Base-by-base conservation (phyloP, 2,113 vertebrate genomes). In the Takifugu bimaculatus region DNA sequence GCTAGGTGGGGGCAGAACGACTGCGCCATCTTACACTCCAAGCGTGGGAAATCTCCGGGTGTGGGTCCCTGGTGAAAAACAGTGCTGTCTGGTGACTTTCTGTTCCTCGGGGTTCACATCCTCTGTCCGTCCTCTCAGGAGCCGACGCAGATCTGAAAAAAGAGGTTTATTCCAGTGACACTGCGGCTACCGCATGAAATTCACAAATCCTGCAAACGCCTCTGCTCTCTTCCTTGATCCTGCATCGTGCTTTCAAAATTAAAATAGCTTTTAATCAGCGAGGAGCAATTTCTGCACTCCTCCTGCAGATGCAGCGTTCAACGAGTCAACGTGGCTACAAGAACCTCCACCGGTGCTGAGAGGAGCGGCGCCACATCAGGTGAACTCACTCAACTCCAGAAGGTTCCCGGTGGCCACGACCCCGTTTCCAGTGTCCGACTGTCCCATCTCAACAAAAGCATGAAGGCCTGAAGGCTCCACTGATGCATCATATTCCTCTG, bases 1-100 rank as follows among this genome's bases (percentile, higher is more conserved):
- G 15, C n/a, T 66, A 72, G n/a, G 55, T 68, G 47, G 54, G 60
- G 60, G 43, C 10, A 39, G 29, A 50, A 45, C 12, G 25, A 25
- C n/a, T 3, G 13, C 65, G 59, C 54, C 44, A 28, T 50, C 53
- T 78, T 68, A 74, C 70, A 58, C 59, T 80, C 54, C 10, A 82
- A 87, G 85, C 89, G 88, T 91, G 91, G 89, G 90, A 92, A 92
- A 81, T 63, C 66, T 84, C 66, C 63, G 43, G 48, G 60, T 69
- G 65, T 54, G 42, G 48, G 74, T 88, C 90, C 85, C 87, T 43
- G 47, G 88, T 79, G 90, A 58, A 64, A 83, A 73, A 85, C 70
- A 75, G 74, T 73, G 79, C 77, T 79, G 75, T 86, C 70, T 72
- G 51, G 44, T 85, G 82, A 88, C 85, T 88, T 49, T 49, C 32